Conservation (phyloP, 2,797 vertebrate species). For the Choloepus didactylus region DNA sequence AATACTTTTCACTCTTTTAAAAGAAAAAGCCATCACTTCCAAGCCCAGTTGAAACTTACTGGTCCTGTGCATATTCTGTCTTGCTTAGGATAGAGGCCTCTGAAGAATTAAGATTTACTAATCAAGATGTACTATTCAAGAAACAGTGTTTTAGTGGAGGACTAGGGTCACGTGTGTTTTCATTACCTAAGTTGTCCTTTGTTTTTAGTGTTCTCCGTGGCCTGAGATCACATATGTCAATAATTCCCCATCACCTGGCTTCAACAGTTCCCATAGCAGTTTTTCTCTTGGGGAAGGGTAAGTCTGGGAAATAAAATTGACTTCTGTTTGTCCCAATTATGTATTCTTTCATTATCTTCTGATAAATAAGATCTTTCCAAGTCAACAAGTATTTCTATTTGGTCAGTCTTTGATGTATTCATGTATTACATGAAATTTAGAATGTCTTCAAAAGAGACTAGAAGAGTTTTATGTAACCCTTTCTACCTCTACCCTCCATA, state of each 20-base stretch:
- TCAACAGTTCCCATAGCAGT: slow-evolving; percentile 95
- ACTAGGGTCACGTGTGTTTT: background rate
- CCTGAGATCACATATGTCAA: slow-evolving; percentile 95
- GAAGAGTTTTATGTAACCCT: slow-evolving; percentile 1
- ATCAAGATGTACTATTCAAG: background rate
- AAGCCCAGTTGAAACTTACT: background rate
- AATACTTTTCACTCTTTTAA: slow-evolving; percentile 6
- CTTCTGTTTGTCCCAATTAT: slow-evolving; percentile 47
- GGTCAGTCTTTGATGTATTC: slow-evolving; percentile 14
- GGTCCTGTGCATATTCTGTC: background rate
- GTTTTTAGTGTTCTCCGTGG: slow-evolving; percentile 95
- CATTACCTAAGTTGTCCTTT: slow-evolving; percentile 69
- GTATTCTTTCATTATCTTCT: slow-evolving; percentile 45
- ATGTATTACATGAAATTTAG: slow-evolving; percentile 45
- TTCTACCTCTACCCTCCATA: background rate
- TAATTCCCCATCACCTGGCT: slow-evolving; percentile 95
- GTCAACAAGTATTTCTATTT: background rate
- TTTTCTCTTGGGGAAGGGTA: slow-evolving; percentile 96
- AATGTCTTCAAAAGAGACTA: slow-evolving; percentile 28
- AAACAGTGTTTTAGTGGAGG: background rate
- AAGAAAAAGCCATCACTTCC: background rate
- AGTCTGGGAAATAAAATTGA: slow-evolving; percentile 74
- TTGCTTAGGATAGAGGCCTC: background rate
- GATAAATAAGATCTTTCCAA: slow-evolving; percentile 47
- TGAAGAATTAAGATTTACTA: slow-evolving; percentile 34